Evolutionary conservation across 1,140 invertebrate species (phyloP).

Genomic region (Bombus breviceps): DNA sequence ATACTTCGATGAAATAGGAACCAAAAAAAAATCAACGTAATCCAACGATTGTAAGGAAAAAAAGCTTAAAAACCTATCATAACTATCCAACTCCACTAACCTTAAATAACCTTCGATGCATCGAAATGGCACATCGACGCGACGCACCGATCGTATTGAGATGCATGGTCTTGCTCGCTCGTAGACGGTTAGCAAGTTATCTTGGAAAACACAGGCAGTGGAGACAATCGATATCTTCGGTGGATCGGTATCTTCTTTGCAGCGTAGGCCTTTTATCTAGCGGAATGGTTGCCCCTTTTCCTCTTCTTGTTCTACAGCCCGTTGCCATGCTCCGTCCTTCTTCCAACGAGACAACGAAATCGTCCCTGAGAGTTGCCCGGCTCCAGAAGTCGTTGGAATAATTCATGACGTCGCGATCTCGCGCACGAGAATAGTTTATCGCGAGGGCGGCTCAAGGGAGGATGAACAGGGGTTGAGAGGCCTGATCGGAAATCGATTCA

Average conservation of each 20-base stretch:
- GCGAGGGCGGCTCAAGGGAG: neutral
- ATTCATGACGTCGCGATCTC: conserved; percentile 76
- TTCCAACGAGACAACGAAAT: conserved; percentile 65
- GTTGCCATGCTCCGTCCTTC: neutral
- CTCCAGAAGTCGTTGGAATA: conserved; percentile 69
- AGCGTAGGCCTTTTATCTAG: conserved; percentile 45
- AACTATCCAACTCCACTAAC: neutral
- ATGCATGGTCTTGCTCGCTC: neutral
- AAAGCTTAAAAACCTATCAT: neutral
- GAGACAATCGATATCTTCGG: conserved; percentile 45
- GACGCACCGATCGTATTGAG: neutral
- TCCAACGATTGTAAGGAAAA: too few species aligned
- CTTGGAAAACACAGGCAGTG: conserved; percentile 9
- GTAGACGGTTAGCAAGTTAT: conserved; percentile 22
- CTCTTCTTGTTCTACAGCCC: conserved; percentile 19
- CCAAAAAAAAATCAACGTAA: too few species aligned
- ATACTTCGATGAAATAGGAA: too few species aligned
- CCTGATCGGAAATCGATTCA: conserved; percentile 73
- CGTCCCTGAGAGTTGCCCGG: conserved; percentile 58
- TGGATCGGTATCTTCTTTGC: conserved; percentile 27
- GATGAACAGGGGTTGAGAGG: neutral
- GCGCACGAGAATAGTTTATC: conserved; percentile 74
- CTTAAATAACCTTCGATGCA: neutral
- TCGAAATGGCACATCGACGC: neutral
- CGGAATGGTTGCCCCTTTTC: conserved; percentile 35